These are phyloP conservation scores for Zaprionus camerounensis DNA, from an alignment of 1,140 invertebrate species.

Conservation along the genomic window DNA sequence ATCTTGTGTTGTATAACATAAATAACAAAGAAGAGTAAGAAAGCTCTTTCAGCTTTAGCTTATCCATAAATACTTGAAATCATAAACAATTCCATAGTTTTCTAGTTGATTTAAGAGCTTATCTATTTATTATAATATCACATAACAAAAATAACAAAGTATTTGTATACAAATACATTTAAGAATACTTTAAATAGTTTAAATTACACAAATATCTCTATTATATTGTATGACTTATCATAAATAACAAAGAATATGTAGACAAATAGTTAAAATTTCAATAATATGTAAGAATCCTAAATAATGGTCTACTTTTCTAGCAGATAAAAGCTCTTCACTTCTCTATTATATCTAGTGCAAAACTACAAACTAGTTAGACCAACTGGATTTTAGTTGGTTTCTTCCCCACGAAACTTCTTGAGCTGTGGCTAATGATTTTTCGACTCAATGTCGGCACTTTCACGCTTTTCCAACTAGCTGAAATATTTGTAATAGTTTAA, in stretches of 20 bases:
- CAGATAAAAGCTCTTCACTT: not conserved
- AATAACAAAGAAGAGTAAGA: too few species aligned
- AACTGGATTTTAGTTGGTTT: not conserved
- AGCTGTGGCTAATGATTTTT: conserved; percentile 5
- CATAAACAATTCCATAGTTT: not conserved
- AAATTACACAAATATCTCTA: too few species aligned
- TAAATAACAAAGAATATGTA: too few species aligned
- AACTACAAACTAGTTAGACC: not conserved
- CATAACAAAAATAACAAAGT: too few species aligned
- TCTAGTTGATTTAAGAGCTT: not conserved
- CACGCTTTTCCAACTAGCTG: conserved; percentile 4
- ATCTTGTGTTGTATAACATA: too few species aligned
- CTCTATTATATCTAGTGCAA: not conserved
- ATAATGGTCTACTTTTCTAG: not conserved
- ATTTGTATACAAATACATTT: too few species aligned
- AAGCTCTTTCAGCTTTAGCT: not conserved
- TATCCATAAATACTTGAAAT: not conserved
- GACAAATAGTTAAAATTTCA: too few species aligned
- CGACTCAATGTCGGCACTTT: conserved; percentile 8
- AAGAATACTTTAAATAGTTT: too few species aligned
- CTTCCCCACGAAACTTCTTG: not conserved
- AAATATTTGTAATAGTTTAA: conserved; percentile 10
- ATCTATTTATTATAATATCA: not conserved
- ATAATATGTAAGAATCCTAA: not conserved
- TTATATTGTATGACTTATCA: too few species aligned